Evolutionary conservation across 2,113 vertebrate genomes (phyloP).

Genomic region (Xiphorhynchus elegans): DNA sequence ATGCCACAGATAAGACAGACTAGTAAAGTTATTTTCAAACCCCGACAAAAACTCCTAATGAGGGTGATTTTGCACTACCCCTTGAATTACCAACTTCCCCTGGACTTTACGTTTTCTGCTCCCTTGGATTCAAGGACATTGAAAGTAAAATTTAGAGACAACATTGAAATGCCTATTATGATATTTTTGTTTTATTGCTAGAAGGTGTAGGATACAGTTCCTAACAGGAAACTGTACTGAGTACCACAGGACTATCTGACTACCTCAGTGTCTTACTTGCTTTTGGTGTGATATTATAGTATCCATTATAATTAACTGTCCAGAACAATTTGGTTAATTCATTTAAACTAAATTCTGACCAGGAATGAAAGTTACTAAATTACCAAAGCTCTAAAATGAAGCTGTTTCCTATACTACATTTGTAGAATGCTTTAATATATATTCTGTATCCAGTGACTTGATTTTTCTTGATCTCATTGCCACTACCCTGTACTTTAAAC

Average conservation of each 20-base stretch:
- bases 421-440: conserved; percentile 47
- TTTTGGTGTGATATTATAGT: neutral
- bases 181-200: neutral
- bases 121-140: neutral
- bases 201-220: neutral
- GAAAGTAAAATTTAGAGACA: neutral
- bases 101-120: neutral
- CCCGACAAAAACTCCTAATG: neutral
- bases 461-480: conserved; percentile 58
- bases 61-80: neutral
- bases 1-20: neutral
- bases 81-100: neutral
- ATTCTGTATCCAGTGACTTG: conserved; percentile 53
- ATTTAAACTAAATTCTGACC: conserved; percentile 24
- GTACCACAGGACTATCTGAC: neutral
- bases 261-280: neutral
- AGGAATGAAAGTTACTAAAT: conserved; percentile 40
- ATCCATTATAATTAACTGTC: neutral
- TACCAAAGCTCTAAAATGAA: conserved; percentile 48
- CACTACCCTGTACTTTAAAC: conserved; percentile 16
- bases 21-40: neutral
- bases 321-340: conserved; percentile 38
- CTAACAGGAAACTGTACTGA: neutral
- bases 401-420: neutral
- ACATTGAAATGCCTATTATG: neutral